Percentiles rank a stretch among this genome's conserved stretches.
Conservation (phyloP, 2,113 vertebrate genomes). For the Trachemys scripta region DNA sequence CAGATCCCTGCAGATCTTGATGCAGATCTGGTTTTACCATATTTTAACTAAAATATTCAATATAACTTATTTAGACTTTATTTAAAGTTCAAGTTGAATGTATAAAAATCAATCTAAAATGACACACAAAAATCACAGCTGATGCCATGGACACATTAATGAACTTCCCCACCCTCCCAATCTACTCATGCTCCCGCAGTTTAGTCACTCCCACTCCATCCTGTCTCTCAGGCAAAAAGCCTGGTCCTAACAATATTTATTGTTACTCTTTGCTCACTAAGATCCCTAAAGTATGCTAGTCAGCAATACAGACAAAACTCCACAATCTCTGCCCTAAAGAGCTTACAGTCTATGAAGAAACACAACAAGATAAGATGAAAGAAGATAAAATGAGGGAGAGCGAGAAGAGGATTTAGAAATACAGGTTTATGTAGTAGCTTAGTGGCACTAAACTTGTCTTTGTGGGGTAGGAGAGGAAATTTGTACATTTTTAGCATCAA, state of each 20-base stretch:
- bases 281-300: accelerated
- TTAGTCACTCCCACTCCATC: background rate
- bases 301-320: accelerated
- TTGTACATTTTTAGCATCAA: background rate
- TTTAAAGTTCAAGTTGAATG: background rate
- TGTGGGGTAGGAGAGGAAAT: background rate
- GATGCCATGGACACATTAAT: background rate
- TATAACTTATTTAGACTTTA: background rate
- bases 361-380: background rate
- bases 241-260: accelerated
- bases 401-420: background rate
- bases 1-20: accelerated
- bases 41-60: background rate
- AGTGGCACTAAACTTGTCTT: background rate
- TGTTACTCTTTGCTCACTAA: background rate
- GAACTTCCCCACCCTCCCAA: background rate
- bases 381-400: accelerated
- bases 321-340: background rate
- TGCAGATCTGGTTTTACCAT: background rate
- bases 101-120: background rate
- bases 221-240: background rate
- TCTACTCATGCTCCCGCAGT: background rate
- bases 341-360: background rate
- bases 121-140: background rate
- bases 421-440: accelerated